Conservation (phyloP, 2,888 invertebrate genomes). For the Melanargia galathea region DNA sequence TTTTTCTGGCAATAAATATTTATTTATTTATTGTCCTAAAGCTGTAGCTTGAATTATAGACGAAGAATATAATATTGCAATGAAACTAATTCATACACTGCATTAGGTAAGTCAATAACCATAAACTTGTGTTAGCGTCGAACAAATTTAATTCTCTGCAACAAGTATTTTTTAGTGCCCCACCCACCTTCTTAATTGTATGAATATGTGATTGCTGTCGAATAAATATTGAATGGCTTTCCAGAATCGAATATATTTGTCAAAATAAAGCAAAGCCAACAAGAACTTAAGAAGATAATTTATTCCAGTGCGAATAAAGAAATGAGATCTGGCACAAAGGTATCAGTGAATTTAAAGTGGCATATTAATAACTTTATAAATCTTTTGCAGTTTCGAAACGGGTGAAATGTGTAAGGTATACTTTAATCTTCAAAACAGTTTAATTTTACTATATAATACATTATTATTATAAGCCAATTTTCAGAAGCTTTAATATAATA, state of each 20-base stretch:
- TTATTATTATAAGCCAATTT: background rate
- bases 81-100: slow-evolving; percentile 6
- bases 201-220: slow-evolving; percentile 25
- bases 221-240: slow-evolving; percentile 25
- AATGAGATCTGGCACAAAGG: slow-evolving; percentile 2
- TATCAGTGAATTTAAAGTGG: slow-evolving; percentile 1
- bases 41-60: background rate
- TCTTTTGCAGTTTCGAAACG: background rate
- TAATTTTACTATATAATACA: background rate
- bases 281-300: slow-evolving; percentile 27
- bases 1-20: no score
- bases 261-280: slow-evolving; percentile 19
- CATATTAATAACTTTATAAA: background rate
- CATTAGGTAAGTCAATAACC: slow-evolving; percentile 11
- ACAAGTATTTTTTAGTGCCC: slow-evolving; percentile 12
- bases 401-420: no score
- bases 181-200: slow-evolving; percentile 21
- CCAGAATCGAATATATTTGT: slow-evolving; percentile 22
- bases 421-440: background rate
- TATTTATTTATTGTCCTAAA: background rate
- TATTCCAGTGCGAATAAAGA: slow-evolving; percentile 14
- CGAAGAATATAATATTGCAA: slow-evolving; percentile 3
- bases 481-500: no score
- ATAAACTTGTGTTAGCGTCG: slow-evolving; percentile 14
- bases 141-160: slow-evolving; percentile 13